Conservation (phyloP, 2,797 vertebrate species). For the Sebastes wilsoni region DNA sequence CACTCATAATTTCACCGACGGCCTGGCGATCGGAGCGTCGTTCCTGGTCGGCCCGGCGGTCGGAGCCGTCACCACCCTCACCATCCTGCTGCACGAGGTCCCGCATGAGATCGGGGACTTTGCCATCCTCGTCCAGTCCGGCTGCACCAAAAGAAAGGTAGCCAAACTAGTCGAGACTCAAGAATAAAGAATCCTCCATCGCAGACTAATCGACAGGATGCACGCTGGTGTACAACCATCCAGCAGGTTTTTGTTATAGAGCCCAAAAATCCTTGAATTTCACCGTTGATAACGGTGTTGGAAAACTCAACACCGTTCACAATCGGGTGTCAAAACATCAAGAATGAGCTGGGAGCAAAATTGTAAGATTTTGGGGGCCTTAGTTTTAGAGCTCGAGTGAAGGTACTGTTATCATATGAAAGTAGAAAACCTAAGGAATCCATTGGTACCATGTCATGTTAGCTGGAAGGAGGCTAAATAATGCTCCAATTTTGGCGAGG, state of each 20-base stretch:
- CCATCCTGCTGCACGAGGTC: slow-evolving; percentile 93
- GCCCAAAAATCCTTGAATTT: too few species aligned
- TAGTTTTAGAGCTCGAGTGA: too few species aligned
- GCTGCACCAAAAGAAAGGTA: slow-evolving; percentile 92
- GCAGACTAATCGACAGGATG: not conserved
- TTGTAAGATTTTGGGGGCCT: not conserved
- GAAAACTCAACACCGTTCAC: too few species aligned
- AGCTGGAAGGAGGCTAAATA: too few species aligned
- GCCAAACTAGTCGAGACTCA: rapidly evolving
- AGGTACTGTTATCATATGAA: too few species aligned
- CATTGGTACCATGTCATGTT: too few species aligned
- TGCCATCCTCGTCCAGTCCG: slow-evolving; percentile 93
- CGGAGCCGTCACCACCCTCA: slow-evolving; percentile 89
- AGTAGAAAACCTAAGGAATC: too few species aligned
- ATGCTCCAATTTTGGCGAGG: too few species aligned
- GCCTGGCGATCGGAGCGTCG: slow-evolving; percentile 91
- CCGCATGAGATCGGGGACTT: slow-evolving; percentile 95
- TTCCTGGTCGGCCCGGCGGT: slow-evolving; percentile 87
- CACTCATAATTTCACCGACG: slow-evolving; percentile 93
- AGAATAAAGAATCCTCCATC: not conserved
- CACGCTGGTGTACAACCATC: too few species aligned
- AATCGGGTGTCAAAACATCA: not conserved
- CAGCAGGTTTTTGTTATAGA: too few species aligned
- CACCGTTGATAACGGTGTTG: too few species aligned
- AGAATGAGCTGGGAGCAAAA: not conserved